Base-by-base conservation (phyloP, 2,113 vertebrate genomes). In the Mustela nigripes region DNA sequence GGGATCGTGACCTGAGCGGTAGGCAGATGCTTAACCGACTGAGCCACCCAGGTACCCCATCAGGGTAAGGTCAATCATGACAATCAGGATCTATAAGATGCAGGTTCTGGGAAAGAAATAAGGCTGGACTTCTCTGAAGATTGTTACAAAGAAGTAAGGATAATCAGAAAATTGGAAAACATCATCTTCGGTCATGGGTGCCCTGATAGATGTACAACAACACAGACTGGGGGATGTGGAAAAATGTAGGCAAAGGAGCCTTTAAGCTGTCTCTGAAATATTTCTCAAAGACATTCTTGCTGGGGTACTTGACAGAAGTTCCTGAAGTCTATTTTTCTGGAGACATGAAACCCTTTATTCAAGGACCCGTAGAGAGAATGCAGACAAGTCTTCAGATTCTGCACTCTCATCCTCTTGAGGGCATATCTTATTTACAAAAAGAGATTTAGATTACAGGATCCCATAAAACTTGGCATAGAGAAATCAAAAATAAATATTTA, bases 401-500 rank as follows among this genome's bases (percentile, higher is more conserved):
- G 31, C 22, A 33, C 18, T 53, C 26, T 81, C 22, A 7, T 79
- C 28, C 62, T 93, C 24, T 36, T 76, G 78, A 50, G 67, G 87
- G 69, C 80, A 91, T 56, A 87, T n/a, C 58, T 87, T 93, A 96
- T 92, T 97, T 95, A 79, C 48, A 79, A 97, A 82, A 89, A 65
- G 60, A 91, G 56, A 96, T 94, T 93, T 94, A 91, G 87, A 86
- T 83, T 39, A 36, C 82, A 65, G 1, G 33, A 63, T 93, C 26
- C 42, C 62, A 56, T 89, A 80, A 74, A 94, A 95, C 16, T 97
- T 91, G 89, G 53, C 93, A 89, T 15, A 73, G 92, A 93, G 86
- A 42, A 97, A 65, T 11, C 45, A 28, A 95, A 86, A 96, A 65
- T 67, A 98, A 98, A 98, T 94, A 96, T 98, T 98, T 97, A 93